These are phyloP conservation scores for Drosophila sordidapex DNA, from an alignment of 2,888 invertebrate species.

Conservation along the genomic window DNA sequence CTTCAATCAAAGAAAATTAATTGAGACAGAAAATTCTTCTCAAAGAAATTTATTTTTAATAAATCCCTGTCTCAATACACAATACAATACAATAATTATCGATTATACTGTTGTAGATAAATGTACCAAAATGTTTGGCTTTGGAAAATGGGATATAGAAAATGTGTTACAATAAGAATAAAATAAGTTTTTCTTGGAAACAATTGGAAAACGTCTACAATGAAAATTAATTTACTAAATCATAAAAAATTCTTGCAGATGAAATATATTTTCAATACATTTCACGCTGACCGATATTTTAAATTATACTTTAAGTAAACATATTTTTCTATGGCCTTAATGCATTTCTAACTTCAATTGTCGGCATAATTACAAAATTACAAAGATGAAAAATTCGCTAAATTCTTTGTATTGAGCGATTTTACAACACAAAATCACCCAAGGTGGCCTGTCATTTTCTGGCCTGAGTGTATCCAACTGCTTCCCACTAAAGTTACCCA, in stretches of 20 bases:
- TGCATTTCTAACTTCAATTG: neutral
- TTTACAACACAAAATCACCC: neutral
- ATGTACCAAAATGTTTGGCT: neutral
- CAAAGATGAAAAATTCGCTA: neutral
- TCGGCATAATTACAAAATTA: neutral
- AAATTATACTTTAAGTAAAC: neutral
- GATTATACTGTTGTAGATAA: neutral
- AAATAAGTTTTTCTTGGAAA: neutral
- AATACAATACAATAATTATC: neutral
- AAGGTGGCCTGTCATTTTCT: neutral
- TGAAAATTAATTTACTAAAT: neutral
- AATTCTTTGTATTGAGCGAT: neutral
- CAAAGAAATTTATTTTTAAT: neutral
- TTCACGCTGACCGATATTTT: neutral
- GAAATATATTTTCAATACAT: neutral
- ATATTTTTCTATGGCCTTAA: neutral
- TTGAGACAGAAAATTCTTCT: neutral
- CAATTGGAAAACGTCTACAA: neutral
- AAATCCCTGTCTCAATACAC: neutral
- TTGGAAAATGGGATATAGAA: neutral
- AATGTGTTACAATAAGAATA: neutral
- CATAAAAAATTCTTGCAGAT: neutral
- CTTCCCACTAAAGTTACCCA: conserved; percentile 14
- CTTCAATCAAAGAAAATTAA: neutral
- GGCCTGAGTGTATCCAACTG: conserved; percentile 6